These are phyloP conservation scores for Acropternis orthonyx DNA, from an alignment of 2,797 vertebrate genomes.

Conservation along the genomic window DNA sequence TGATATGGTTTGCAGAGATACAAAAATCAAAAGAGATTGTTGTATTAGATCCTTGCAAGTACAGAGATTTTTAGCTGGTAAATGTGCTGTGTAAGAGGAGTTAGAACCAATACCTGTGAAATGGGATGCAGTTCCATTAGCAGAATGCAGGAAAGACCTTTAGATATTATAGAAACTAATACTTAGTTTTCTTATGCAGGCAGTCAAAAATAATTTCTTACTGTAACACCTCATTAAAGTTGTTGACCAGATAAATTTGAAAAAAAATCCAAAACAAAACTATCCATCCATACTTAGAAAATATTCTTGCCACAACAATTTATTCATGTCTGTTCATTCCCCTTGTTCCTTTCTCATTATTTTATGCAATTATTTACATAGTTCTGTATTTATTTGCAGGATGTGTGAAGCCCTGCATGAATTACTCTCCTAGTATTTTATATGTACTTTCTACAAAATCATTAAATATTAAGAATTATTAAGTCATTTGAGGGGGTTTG, in stretches of 20 bases:
- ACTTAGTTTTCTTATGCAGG: background rate
- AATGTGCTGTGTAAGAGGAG: background rate
- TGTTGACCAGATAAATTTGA: background rate
- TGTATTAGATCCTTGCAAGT: background rate
- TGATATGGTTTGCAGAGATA: background rate
- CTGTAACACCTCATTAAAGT: background rate
- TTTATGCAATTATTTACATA: background rate
- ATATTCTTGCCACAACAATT: background rate
- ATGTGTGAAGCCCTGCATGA: background rate
- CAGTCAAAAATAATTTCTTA: background rate
- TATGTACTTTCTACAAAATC: background rate
- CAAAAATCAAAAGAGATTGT: background rate
- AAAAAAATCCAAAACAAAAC: background rate
- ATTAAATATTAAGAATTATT: background rate
- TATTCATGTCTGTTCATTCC: background rate
- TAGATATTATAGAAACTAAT: background rate
- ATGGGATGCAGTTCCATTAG: background rate
- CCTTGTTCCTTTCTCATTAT: background rate
- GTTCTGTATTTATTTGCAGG: background rate
- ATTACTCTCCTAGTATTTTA: background rate
- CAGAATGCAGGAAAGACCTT: background rate
- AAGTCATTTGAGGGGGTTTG: background rate
- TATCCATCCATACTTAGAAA: background rate
- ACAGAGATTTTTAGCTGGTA: background rate
- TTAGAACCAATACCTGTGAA: background rate